phyloP scores from a whole-genome alignment of 2,888 invertebrate genomes.

The Galerucella calmariensis region DNA sequence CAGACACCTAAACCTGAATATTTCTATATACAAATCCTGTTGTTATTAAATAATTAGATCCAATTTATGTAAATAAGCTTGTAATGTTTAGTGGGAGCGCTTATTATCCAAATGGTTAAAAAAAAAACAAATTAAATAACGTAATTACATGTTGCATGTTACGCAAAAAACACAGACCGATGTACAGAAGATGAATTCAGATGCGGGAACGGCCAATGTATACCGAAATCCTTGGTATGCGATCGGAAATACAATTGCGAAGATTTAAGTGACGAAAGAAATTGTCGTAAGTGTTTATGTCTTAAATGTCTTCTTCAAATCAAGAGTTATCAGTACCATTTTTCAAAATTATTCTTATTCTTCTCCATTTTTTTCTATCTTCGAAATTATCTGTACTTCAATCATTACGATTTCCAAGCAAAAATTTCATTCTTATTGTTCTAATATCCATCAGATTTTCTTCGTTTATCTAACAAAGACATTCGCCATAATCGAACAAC shows the following conservation, averaged over 20 bases:
- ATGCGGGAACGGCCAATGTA: conserved; percentile 71
- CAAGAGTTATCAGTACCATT: not conserved
- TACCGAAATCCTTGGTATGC: conserved; percentile 69
- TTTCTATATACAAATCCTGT: not conserved
- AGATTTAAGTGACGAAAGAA: conserved; percentile 68
- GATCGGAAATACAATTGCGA: conserved; percentile 71
- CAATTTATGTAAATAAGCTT: not conserved
- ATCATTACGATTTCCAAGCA: not conserved
- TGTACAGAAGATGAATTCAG: conserved; percentile 77
- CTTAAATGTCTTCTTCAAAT: conserved; percentile 20
- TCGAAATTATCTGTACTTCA: not conserved
- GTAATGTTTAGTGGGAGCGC: not conserved
- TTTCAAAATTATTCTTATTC: not conserved
- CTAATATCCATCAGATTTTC: conserved; percentile 41
- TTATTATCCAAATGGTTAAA: not conserved
- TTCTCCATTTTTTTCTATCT: not conserved
- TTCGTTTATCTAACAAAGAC: conserved; percentile 33
- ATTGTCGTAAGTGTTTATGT: conserved; percentile 63
- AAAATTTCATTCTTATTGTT: conserved; percentile 29
- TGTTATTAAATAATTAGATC: not conserved
- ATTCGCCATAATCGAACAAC: conserved; percentile 6
- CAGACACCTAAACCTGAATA: not conserved
- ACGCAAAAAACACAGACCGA: conserved; percentile 34
- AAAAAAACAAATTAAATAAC: conserved; percentile 7
- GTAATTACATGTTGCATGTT: conserved; percentile 43